Percentiles rank a stretch among this genome's conserved stretches.
Evolutionary conservation across 2,797 vertebrate species (phyloP).

Genomic region (Helicolenus hilgendorfi): DNA sequence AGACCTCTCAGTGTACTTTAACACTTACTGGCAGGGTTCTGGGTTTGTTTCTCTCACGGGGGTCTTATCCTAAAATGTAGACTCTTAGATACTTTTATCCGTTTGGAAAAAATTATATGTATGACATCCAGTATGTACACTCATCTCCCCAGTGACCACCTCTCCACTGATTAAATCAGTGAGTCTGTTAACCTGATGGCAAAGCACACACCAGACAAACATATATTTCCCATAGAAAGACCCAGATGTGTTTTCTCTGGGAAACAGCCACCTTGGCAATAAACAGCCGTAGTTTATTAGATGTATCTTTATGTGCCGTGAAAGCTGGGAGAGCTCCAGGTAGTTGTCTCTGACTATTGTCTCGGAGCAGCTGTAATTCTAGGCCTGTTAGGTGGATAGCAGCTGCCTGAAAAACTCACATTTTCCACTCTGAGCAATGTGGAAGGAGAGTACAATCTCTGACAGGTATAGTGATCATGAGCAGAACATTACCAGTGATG

Average conservation of each 20-base stretch:
- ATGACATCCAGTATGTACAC: conserved; percentile 2
- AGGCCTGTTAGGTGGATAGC: conserved; percentile 65
- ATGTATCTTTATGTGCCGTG: conserved; percentile 80
- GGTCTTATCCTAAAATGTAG: conserved; percentile 2
- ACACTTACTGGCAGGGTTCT: not conserved
- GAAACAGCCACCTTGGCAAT: conserved; percentile 70
- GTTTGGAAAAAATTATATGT: conserved; percentile 18
- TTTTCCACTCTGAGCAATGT: conserved; percentile 20
- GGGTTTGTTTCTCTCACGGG: conserved; percentile 13
- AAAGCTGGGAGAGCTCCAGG: conserved; percentile 68
- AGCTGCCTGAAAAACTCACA: conserved; percentile 36
- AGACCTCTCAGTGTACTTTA: not conserved
- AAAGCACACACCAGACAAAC: conserved; percentile 48
- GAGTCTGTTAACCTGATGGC: conserved; percentile 50
- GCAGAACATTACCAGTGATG: not conserved
- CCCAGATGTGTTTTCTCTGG: conserved; percentile 54
- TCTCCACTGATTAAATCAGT: conserved; percentile 61
- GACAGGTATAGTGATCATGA: not conserved
- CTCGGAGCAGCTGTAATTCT: conserved; percentile 72
- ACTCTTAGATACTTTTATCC: conserved; percentile 7
- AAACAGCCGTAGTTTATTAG: conserved; percentile 78
- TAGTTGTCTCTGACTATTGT: conserved; percentile 59
- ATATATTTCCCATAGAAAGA: conserved; percentile 58
- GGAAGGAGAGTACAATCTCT: not conserved
- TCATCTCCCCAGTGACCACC: conserved; percentile 8